phyloP scores from a whole-genome alignment of 2,797 vertebrate genomes.

The Enteromius treurensis region DNA sequence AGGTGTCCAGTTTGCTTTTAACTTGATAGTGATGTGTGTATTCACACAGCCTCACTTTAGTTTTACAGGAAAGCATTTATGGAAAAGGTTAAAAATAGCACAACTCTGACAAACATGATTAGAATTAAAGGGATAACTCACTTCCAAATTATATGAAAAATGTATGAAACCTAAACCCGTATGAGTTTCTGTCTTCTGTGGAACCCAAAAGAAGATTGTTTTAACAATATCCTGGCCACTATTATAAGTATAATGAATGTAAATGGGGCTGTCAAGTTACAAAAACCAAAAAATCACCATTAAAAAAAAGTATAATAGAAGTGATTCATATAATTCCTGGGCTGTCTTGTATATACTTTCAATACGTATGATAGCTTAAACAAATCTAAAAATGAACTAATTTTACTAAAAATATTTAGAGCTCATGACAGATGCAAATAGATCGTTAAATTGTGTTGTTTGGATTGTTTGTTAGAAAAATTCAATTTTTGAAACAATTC shows the following conservation, averaged over 20 bases:
- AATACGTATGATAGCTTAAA: neutral
- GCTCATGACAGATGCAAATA: neutral
- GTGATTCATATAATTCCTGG: neutral
- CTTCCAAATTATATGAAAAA: neutral
- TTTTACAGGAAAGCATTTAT: neutral
- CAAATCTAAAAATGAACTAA: neutral
- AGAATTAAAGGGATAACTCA: neutral
- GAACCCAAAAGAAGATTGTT: neutral
- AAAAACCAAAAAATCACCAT: neutral
- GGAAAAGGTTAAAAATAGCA: neutral
- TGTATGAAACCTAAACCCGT: neutral
- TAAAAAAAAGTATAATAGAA: neutral
- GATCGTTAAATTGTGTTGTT: neutral
- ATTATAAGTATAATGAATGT: neutral
- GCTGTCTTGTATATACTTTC: neutral
- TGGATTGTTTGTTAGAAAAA: neutral
- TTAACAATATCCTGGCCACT: neutral
- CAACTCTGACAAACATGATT: neutral
- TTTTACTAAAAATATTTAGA: neutral
- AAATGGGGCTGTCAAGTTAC: neutral
- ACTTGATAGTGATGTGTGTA: neutral
- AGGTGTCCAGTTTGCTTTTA: constrained; percentile 52
- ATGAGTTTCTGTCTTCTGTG: neutral
- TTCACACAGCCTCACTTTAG: constrained; percentile 5
- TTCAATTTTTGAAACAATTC: neutral